Evolutionary conservation across 2,113 vertebrate genomes (phyloP), one percentile per base, ranked within the genome.

Genomic region (Pycnonotus jocosus): DNA sequence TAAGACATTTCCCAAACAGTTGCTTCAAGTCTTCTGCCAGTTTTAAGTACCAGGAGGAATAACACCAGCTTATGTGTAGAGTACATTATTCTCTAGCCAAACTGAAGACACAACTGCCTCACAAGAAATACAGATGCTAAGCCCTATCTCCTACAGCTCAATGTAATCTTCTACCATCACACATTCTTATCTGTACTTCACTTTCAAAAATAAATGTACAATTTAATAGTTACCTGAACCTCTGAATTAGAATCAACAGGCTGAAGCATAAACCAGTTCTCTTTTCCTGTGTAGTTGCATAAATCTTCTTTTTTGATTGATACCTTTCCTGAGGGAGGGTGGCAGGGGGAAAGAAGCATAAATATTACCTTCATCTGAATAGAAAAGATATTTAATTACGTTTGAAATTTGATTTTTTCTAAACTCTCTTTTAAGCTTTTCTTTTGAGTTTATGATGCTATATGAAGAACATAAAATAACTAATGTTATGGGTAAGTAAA

Each of bases 221-320:
- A 62, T 82, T 91, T 92, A 92, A 74, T 86, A 95, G 74, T 97
- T 98, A 99, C 99, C 99, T 99, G 99, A 90, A 99, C 99, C 92
- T 99, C 99, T 78, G 99, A 99, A 97, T 99, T 99, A 28, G 98
- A 99, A 97, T 99, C 99, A 78, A 99, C 97, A 68, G 99, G 98
- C 31, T 99, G 99, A 90, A 99, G 98, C 84, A 98, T 97, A 97
- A 99, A 99, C 99, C 99, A 99, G 71, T 98, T 98, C 96, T 99
- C 99, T 96, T 98, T 99, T 77, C 99, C 99, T 86, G 98, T 99
- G 95, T 99, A 98, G 92, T 98, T 98, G 97, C 98, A 98, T 86
- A 99, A 97, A 92, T 99, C 99, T 96, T 99, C 99, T 97, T 99
- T 99, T 97, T 98, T 98, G 92, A 99, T 99, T 61, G 99, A 98